Base-by-base conservation (phyloP, 2,888 invertebrate genomes). In the Eristalis pertinax region DNA sequence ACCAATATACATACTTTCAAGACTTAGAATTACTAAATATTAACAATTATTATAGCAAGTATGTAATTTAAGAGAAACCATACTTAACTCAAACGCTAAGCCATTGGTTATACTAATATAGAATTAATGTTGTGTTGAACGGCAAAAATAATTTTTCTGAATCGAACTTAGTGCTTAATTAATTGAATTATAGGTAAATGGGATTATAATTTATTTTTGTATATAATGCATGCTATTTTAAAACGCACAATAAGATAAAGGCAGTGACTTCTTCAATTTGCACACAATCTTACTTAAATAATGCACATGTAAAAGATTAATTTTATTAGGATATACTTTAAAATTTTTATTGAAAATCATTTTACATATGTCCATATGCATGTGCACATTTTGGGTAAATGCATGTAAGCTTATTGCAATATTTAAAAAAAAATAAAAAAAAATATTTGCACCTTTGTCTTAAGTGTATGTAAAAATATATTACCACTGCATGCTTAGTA, bases 151-250 rank as follows among this genome's bases (percentile, higher is more conserved):
- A 19, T 56, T 68, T 43, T 19, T n/a, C n/a, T 43, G 43, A 43
- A 43, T 50, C 50, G 19, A 50, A 50, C 8, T 19, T 8, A 50
- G 8, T 50, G 50, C 5, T 50, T 50, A 7, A n/a, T 50, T 50
- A 19, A 62, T 60, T 78, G 58, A 41, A 75, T 50, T 70, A 64
- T 87, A 87, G 80, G 87, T 87, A 84, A 84, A 84, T 80, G 32
- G 19, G 1, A 50, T 8, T 50, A 19, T 19, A 19, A 50, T 50
- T 50, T 50, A 19, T 8, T 19, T 19, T 50, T 50, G 38, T 50
- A 5, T 19, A 8, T 50, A 50, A 19, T n/a, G 50, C 50, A 50
- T 50, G 50, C 50, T 50, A 8, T 13, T 38, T 38, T 38, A 38
- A 38, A 32, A 13, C 3, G 11, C 13, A 38, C 38, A 38, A 1